These are phyloP conservation scores for Corydoras maculifer DNA, from an alignment of 2,113 vertebrate genomes.

Conservation along the genomic window DNA sequence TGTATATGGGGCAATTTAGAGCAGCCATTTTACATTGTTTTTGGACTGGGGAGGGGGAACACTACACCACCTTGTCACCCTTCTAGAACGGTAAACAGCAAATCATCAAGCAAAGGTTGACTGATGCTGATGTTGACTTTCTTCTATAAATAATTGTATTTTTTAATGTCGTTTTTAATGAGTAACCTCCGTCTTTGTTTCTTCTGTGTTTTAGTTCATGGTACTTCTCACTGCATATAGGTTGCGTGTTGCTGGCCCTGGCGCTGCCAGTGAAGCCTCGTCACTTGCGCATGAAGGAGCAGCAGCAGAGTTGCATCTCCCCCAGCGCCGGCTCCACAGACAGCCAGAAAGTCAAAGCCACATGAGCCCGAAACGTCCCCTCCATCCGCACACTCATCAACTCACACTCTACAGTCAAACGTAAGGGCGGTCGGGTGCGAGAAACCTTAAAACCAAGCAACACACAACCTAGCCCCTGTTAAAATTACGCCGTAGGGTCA, in stretches of 20 bases:
- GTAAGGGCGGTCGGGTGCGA: slow-evolving; percentile 17
- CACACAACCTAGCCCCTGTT: slow-evolving; percentile 30
- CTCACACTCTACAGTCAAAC: slow-evolving; percentile 25
- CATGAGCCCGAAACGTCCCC: slow-evolving; percentile 49
- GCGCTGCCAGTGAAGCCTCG: slow-evolving; percentile 75
- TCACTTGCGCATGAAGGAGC: slow-evolving; percentile 64
- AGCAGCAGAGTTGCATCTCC: slow-evolving; percentile 55
- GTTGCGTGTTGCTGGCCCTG: slow-evolving; percentile 72
- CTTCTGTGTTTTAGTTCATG: slow-evolving; percentile 71
- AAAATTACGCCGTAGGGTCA: slow-evolving; percentile 27
- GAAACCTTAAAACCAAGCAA: slow-evolving; percentile 29
- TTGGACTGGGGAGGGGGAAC: too few relatives aligned
- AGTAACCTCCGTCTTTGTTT: neutral
- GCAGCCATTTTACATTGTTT: too few relatives aligned
- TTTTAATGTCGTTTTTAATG: neutral
- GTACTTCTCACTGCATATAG: slow-evolving; percentile 79
- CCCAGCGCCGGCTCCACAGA: slow-evolving; percentile 63
- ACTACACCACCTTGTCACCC: too few relatives aligned
- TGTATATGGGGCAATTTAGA: too few relatives aligned
- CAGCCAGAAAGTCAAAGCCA: slow-evolving; percentile 67
- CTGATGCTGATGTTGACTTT: too few relatives aligned
- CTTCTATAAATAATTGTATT: too few relatives aligned
- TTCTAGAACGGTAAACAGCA: too few relatives aligned
- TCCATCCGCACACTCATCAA: slow-evolving; percentile 21
- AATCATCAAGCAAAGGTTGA: too few relatives aligned